These are phyloP conservation scores for Sebastolobus altivelis DNA, from an alignment of 2,797 vertebrate species.

Conservation along the genomic window DNA sequence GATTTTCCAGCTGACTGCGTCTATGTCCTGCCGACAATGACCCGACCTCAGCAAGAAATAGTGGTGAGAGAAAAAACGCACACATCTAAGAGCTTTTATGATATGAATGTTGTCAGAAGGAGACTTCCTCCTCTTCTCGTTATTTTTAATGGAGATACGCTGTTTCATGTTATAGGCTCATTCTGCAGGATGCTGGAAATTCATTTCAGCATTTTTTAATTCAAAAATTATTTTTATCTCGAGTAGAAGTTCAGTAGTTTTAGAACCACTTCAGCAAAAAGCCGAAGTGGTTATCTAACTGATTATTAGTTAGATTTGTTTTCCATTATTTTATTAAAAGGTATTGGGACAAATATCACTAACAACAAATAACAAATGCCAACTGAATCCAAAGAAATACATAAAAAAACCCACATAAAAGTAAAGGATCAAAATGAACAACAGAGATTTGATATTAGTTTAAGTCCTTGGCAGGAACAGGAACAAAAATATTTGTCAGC, in stretches of 20 bases:
- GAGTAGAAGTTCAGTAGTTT: background rate
- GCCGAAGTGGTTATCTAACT: no score
- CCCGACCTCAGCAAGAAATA: constrained; percentile 89
- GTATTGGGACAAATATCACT: background rate
- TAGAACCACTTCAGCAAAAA: background rate
- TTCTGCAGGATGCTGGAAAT: background rate
- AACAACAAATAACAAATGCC: background rate
- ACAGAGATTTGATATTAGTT: background rate
- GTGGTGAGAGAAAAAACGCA: constrained; percentile 84
- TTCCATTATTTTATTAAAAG: no score
- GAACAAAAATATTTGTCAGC: background rate
- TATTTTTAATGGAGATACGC: background rate
- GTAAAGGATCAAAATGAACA: background rate
- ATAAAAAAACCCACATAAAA: background rate
- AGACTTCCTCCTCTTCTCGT: background rate
- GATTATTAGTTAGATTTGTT: background rate
- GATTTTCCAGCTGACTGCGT: constrained; percentile 96
- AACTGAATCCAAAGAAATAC: background rate
- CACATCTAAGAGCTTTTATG: background rate
- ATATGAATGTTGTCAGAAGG: background rate
- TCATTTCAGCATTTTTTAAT: background rate
- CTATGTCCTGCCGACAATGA: constrained; percentile 93
- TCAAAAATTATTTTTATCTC: background rate
- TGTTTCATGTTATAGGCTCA: background rate
- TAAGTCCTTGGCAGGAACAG: background rate